Evolutionary conservation across 35 echinoderm and acorn worm species (phyloP).

Genomic region (Patiria miniata): DNA sequence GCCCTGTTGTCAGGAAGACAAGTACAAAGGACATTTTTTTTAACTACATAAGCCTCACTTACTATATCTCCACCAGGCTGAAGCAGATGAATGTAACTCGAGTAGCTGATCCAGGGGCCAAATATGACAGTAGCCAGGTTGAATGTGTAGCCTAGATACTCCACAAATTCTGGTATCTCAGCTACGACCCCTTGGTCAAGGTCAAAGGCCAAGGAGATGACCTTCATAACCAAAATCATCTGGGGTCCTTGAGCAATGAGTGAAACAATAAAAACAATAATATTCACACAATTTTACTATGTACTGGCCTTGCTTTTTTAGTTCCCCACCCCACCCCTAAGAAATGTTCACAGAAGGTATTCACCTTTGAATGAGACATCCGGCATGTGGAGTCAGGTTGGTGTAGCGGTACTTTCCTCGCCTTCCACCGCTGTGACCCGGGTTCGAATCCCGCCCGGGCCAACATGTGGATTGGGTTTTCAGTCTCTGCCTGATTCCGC

Average conservation of each 20-base stretch:
- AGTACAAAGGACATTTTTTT: too few species aligned
- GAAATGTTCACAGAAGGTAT: too few species aligned
- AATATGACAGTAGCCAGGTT: slow-evolving; percentile 77
- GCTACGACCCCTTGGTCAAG: slow-evolving; percentile 62
- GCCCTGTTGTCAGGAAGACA: neutral
- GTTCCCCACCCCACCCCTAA: neutral
- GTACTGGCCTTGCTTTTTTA: neutral
- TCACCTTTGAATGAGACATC: too few species aligned
- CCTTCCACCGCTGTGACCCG: too few species aligned
- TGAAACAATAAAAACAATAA: neutral
- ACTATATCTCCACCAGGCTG: slow-evolving; percentile 48
- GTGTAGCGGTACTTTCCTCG: too few species aligned
- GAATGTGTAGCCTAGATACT: slow-evolving; percentile 83
- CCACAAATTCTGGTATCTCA: slow-evolving; percentile 42
- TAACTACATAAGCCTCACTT: neutral
- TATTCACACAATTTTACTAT: neutral
- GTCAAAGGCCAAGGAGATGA: slow-evolving; percentile 93
- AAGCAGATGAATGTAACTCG: slow-evolving; percentile 47
- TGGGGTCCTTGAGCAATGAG: slow-evolving; percentile 67
- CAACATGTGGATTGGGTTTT: too few species aligned
- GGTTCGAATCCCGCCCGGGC: too few species aligned
- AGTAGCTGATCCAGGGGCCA: slow-evolving; percentile 85
- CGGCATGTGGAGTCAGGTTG: too few species aligned
- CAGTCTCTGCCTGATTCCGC: too few species aligned
- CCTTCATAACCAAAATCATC: slow-evolving; percentile 93